Conservation (phyloP, 1,140 invertebrate genomes). For the Amyelois transitella region DNA sequence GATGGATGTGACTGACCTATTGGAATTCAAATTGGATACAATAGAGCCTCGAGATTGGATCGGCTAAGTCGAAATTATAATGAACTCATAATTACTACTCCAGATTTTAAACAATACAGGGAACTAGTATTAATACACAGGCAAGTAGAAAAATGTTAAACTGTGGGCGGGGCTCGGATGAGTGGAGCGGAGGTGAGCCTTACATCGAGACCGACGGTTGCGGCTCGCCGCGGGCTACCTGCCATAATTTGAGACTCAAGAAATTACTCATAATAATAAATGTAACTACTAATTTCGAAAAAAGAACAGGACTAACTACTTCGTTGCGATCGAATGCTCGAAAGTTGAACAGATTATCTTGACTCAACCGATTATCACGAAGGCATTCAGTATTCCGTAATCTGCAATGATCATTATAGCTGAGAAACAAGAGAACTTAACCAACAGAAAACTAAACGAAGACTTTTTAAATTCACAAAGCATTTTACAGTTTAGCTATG, state of each 20-base stretch:
- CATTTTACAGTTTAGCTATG: constrained; percentile 36
- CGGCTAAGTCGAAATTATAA: constrained; percentile 28
- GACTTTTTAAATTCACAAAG: constrained; percentile 37
- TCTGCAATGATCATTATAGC: not conserved
- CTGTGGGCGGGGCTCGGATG: constrained; percentile 51
- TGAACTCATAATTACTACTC: constrained; percentile 35
- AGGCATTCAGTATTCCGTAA: not conserved
- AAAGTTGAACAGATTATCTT: constrained; percentile 32
- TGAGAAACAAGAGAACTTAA: not conserved
- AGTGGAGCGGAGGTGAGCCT: constrained; percentile 46
- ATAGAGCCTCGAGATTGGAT: constrained; percentile 10
- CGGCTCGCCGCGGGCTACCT: constrained; percentile 63
- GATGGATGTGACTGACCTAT: constrained; percentile 18
- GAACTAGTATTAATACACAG: constrained; percentile 57
- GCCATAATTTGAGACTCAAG: constrained; percentile 62
- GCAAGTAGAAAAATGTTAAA: constrained; percentile 65
- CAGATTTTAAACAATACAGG: constrained; percentile 52
- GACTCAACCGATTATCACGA: constrained; percentile 27
- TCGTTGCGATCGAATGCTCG: constrained; percentile 22
- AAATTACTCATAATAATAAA: constrained; percentile 73
- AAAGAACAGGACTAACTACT: constrained; percentile 20
- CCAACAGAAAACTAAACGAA: not conserved
- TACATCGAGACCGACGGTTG: constrained; percentile 36
- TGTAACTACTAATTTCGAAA: constrained; percentile 53
- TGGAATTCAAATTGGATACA: constrained; percentile 13